Evolutionary conservation across 92 coral and sea anemone genomes (phyloP), one percentile per base, ranked within the genome.

Genomic region (Bergia puertoricense): DNA sequence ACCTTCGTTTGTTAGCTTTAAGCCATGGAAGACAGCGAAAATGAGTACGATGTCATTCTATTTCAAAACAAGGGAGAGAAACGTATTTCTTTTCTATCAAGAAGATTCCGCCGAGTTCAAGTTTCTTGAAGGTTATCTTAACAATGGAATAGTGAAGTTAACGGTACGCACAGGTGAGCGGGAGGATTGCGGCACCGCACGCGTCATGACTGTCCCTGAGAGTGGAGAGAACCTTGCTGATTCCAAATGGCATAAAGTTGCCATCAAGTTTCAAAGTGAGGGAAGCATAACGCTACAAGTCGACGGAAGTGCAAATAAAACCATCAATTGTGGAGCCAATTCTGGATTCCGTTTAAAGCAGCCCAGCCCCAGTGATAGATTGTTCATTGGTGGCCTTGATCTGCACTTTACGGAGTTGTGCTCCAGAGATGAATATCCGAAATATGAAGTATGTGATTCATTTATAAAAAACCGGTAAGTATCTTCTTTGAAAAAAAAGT

Each of bases 301-400:
- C 30, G 87, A 72, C 78, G 4, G 1, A 13, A 22, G n/a, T 73
- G 13, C 68, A 44, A 16, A 68, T 46, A 48, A 30, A 37, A 30
- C 79, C 13, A n/a, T 23, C 20, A 23, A 20, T 37, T 82, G 86
- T 39, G 74, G 54, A 65, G 39, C 23, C 69, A 62, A 66, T 8
- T 40, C 75, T 82, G 62, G 13, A 73, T 18, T 82, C n/a, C 2
- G n/a, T 22, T 11, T 22, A 1, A 43, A 42, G 6, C 37, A 67
- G 2, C 0, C 9, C 3, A 48, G 18, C 1, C 6, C 1, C 45
- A 67, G 41, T 9, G 86, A 82, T 20, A 46, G 30, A 15, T 20
- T 82, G 75, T 82, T 82, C 40, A 59, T 84, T 48, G 87, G 87
- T 71, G 82, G 87, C 85, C 11, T 57, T 79, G 67, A 79, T 4